These are phyloP conservation scores for Oscheius sp. DNA, from an alignment of 2,888 invertebrate genomes.

Conservation along the genomic window DNA sequence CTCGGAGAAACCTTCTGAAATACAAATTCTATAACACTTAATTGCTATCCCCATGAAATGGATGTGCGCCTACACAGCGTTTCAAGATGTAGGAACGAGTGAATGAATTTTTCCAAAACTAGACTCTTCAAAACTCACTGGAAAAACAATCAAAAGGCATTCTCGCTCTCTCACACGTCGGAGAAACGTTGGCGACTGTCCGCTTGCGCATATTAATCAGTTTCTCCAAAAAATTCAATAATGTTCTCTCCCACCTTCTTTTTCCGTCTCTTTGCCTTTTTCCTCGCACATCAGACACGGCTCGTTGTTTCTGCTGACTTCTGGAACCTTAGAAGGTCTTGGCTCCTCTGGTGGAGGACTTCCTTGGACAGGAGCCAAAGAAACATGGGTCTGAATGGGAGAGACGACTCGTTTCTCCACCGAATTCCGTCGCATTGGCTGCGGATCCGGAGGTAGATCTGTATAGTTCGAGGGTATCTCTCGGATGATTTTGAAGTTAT, in stretches of 20 bases:
- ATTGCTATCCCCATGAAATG: too few species aligned
- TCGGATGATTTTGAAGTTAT: constrained; percentile 16
- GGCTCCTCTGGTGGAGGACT: constrained; percentile 31
- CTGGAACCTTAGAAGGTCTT: not conserved
- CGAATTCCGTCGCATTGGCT: constrained; percentile 6
- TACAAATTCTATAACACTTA: not conserved
- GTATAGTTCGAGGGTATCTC: not conserved
- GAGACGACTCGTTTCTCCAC: not conserved
- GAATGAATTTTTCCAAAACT: too few species aligned
- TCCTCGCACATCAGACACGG: constrained; percentile 18
- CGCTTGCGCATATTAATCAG: too few species aligned
- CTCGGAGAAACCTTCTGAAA: constrained; percentile 32
- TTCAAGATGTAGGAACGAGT: too few species aligned
- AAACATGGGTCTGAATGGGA: not conserved
- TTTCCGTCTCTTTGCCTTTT: not conserved
- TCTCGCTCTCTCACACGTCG: too few species aligned
- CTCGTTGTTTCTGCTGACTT: not conserved
- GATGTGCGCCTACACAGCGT: too few species aligned
- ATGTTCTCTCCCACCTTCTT: not conserved
- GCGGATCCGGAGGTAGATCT: constrained; percentile 24
- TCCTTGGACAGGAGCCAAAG: constrained; percentile 14
- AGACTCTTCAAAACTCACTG: too few species aligned
- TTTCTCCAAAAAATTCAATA: not conserved
- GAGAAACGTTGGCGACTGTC: too few species aligned
- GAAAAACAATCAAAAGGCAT: too few species aligned